phyloP scores from a whole-genome alignment of 1,140 invertebrate genomes.

The Gonioctena quinquepunctata region DNA sequence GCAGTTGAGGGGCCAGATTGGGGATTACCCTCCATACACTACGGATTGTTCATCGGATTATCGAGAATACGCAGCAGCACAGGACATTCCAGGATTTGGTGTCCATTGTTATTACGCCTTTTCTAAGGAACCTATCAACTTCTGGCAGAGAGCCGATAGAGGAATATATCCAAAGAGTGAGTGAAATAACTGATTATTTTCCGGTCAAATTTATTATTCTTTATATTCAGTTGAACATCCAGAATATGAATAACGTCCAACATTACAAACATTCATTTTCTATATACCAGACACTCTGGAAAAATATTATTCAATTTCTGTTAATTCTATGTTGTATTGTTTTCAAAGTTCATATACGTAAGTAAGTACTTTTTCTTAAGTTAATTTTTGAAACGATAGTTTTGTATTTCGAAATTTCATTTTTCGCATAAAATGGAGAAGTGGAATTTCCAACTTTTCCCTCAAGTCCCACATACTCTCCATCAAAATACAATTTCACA shows the following conservation, averaged over 20 bases:
- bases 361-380: too few relatives aligned
- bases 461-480: too few relatives aligned
- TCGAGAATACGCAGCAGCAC: constrained; percentile 50
- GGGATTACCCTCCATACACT: constrained; percentile 39
- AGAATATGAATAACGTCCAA: background rate
- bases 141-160: constrained; percentile 48
- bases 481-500: too few relatives aligned
- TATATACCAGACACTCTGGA: background rate
- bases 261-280: background rate
- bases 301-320: too few relatives aligned
- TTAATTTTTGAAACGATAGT: too few relatives aligned
- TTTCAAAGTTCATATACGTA: too few relatives aligned
- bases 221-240: background rate
- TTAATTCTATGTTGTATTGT: too few relatives aligned
- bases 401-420: too few relatives aligned
- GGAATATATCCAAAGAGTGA: constrained; percentile 47
- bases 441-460: too few relatives aligned
- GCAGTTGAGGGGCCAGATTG: constrained; percentile 30
- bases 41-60: constrained; percentile 50
- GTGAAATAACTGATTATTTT: background rate
- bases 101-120: constrained; percentile 54
- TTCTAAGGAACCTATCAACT: constrained; percentile 51
- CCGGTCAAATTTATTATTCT: background rate
- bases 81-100: constrained; percentile 55
- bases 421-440: too few relatives aligned